Evolutionary conservation across 2,888 invertebrate species (phyloP).

Genomic region (Nomada ferruginata): DNA sequence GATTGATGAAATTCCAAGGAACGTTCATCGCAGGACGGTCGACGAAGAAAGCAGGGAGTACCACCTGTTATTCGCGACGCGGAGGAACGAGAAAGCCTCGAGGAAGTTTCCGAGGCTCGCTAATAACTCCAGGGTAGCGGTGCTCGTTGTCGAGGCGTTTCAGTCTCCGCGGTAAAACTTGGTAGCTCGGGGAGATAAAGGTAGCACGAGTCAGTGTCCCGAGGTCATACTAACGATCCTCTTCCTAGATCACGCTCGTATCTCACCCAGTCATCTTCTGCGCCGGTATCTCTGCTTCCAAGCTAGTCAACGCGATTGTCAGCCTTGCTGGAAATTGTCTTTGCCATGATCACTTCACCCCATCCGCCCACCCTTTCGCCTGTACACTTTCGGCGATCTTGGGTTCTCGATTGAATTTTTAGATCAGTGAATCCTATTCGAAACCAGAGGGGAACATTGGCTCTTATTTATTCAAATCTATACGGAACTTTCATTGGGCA

Average conservation of each 20-base stretch:
- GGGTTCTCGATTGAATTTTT: no score
- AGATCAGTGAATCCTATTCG: no score
- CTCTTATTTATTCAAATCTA: no score
- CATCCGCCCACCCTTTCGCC: background rate
- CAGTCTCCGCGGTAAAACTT: conserved; percentile 74
- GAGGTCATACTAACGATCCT: conserved; percentile 68
- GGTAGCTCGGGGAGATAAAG: conserved; percentile 78
- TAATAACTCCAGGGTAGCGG: conserved; percentile 72
- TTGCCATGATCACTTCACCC: background rate
- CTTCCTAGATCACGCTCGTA: conserved; percentile 61
- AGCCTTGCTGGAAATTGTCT: conserved; percentile 19
- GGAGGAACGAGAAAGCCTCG: conserved; percentile 58
- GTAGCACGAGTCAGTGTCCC: conserved; percentile 62
- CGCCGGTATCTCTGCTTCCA: conserved; percentile 35
- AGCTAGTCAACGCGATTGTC: conserved; percentile 41
- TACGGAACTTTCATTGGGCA: no score
- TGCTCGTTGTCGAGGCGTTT: conserved; percentile 72
- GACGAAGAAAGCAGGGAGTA: background rate
- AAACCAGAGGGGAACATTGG: no score
- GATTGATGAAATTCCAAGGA: background rate
- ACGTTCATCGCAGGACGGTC: background rate
- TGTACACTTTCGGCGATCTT: background rate
- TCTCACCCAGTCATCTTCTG: conserved; percentile 57
- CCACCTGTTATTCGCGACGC: conserved; percentile 69
- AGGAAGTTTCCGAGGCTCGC: conserved; percentile 63